A percentile compares a stretch with the other conserved stretches of the same genome.
Conservation (phyloP, 2,113 vertebrate genomes). For the Paralichthys olivaceus region DNA sequence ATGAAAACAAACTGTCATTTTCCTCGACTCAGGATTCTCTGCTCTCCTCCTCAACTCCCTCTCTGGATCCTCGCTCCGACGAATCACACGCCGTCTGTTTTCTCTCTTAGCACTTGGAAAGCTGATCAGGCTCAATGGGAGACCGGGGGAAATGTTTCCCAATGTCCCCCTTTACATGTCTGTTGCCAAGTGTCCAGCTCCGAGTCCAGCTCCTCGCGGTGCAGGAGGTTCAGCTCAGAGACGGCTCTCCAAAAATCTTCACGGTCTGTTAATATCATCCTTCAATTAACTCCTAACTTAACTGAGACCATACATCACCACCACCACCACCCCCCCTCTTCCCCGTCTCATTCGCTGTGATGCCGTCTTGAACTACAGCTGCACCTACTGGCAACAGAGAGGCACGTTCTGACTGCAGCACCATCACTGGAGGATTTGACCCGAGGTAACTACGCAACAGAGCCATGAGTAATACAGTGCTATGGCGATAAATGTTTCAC, state of each 20-base stretch:
- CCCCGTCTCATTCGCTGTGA: constrained; percentile 6
- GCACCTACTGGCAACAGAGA: constrained; percentile 75
- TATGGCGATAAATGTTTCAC: constrained; percentile 9
- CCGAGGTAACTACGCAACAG: constrained; percentile 1
- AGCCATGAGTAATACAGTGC: neutral
- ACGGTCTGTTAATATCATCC: constrained; percentile 57
- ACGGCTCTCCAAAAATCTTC: constrained; percentile 42
- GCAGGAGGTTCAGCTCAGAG: constrained; percentile 41
- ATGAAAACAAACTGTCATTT: neutral
- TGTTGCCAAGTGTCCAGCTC: constrained; percentile 33
- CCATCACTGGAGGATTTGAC: neutral
- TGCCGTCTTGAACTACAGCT: constrained; percentile 76
- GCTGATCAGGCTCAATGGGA: constrained; percentile 41
- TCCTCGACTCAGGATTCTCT: constrained; percentile 23
- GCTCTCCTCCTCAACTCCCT: constrained; percentile 5
- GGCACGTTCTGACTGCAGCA: constrained; percentile 30
- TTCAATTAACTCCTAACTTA: constrained; percentile 51
- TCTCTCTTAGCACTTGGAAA: constrained; percentile 58
- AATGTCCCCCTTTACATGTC: constrained; percentile 38
- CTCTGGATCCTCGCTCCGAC: constrained; percentile 30
- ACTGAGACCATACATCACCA: constrained; percentile 32
- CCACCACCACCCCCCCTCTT: neutral
- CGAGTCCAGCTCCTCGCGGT: constrained; percentile 27
- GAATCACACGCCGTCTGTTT: constrained; percentile 65
- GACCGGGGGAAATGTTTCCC: constrained; percentile 43